phyloP scores from a whole-genome alignment of 2,113 vertebrate genomes.

The Callospermophilus lateralis region DNA sequence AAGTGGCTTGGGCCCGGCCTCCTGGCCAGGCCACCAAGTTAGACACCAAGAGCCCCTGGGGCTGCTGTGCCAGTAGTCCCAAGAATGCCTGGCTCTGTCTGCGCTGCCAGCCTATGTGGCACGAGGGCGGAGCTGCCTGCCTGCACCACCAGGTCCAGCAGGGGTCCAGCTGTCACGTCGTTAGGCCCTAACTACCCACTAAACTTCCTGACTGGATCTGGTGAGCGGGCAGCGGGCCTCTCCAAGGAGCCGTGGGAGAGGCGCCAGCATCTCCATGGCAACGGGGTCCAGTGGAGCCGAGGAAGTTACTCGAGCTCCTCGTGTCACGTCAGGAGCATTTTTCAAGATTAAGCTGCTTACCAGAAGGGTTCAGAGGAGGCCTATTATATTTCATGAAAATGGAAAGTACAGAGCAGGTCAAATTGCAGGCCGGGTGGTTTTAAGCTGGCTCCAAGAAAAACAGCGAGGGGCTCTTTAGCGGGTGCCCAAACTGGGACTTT shows the following conservation, averaged over 20 bases:
- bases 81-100: neutral
- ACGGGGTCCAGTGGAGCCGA: constrained; percentile 55
- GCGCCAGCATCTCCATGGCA: constrained; percentile 75
- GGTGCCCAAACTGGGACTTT: constrained; percentile 46
- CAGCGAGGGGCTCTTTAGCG: constrained; percentile 54
- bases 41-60: neutral
- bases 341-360: constrained; percentile 79
- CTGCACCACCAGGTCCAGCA: constrained; percentile 35
- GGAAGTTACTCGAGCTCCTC: constrained; percentile 73
- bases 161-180: constrained; percentile 80
- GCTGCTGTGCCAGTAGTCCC: constrained; percentile 4
- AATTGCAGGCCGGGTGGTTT: constrained; percentile 70
- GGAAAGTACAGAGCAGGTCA: constrained; percentile 72
- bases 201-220: constrained; percentile 75
- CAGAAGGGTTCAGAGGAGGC: constrained; percentile 73
- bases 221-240: constrained; percentile 62
- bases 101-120: neutral
- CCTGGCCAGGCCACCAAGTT: neutral
- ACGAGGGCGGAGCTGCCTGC: neutral
- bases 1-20: neutral
- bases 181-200: constrained; percentile 75
- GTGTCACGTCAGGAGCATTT: constrained; percentile 71
- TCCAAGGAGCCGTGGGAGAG: constrained; percentile 14
- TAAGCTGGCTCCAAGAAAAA: constrained; percentile 75
- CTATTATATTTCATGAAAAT: constrained; percentile 75